A percentile compares a stretch with the other conserved stretches of the same genome.
These are phyloP conservation scores for Vulpes lagopus DNA, from an alignment of 2,113 vertebrate genomes.

Conservation along the genomic window DNA sequence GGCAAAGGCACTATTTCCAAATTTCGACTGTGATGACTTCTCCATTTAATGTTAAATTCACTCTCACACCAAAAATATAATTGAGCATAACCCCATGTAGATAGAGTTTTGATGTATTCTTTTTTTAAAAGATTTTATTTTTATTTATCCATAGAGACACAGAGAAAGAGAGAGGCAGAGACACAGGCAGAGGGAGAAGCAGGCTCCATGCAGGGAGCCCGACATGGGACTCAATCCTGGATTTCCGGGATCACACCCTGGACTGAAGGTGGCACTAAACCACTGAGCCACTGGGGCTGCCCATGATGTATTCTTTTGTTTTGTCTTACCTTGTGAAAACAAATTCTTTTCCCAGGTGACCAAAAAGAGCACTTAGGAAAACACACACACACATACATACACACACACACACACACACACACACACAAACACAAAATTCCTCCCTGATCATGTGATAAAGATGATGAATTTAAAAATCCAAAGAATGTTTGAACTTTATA, in stretches of 20 bases:
- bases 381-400: not conserved
- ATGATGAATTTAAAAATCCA: slow-evolving; percentile 9
- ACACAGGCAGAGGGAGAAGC: too few relatives aligned
- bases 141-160: too few relatives aligned
- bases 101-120: not conserved
- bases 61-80: not conserved
- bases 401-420: not conserved
- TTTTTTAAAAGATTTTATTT: too few relatives aligned
- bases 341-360: slow-evolving; percentile 11
- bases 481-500: not conserved
- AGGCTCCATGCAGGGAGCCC: too few relatives aligned
- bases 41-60: not conserved
- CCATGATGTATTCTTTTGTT: not conserved
- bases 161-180: too few relatives aligned
- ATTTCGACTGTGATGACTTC: not conserved
- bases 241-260: too few relatives aligned
- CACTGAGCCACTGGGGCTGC: too few relatives aligned
- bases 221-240: too few relatives aligned
- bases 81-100: not conserved
- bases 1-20: not conserved
- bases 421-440: not conserved
- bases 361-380: not conserved
- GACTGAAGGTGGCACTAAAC: too few relatives aligned
- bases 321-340: not conserved
- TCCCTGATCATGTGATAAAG: not conserved